phyloP scores from a whole-genome alignment of 2,888 invertebrate species.

The Choreutis nemorana region DNA sequence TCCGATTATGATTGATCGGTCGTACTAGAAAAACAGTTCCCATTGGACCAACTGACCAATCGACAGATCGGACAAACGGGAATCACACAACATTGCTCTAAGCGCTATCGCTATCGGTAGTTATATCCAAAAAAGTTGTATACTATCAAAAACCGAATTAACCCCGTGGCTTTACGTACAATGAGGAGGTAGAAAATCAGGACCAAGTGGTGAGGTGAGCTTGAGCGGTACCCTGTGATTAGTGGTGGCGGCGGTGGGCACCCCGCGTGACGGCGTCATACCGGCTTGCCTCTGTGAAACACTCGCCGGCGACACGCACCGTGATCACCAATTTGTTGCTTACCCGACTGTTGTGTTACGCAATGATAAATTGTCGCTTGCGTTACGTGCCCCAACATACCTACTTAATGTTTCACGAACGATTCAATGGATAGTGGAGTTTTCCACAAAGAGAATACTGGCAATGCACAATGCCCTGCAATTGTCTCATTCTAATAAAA shows the following conservation, averaged over 20 bases:
- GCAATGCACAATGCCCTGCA: too few species aligned
- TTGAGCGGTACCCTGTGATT: slow-evolving; percentile 14
- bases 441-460: too few species aligned
- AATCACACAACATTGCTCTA: too few species aligned
- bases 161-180: background rate
- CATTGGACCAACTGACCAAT: too few species aligned
- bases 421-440: too few species aligned
- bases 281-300: slow-evolving; percentile 25
- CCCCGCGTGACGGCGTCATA: slow-evolving; percentile 28
- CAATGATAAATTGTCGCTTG: slow-evolving; percentile 48
- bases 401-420: slow-evolving; percentile 12
- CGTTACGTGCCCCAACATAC: slow-evolving; percentile 18
- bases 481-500: too few species aligned
- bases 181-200: slow-evolving; percentile 6
- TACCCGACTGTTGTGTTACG: slow-evolving; percentile 31
- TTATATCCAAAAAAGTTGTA: too few species aligned
- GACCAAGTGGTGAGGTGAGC: slow-evolving; percentile 9
- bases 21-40: too few species aligned
- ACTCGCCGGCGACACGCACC: slow-evolving; percentile 47
- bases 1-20: too few species aligned
- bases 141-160: too few species aligned
- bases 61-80: too few species aligned
- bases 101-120: too few species aligned
- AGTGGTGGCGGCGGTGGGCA: slow-evolving; percentile 17
- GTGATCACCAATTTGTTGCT: slow-evolving; percentile 45